These are phyloP conservation scores for Drosophila eugracilis DNA, from an alignment of 1,140 invertebrate genomes.

Conservation along the genomic window DNA sequence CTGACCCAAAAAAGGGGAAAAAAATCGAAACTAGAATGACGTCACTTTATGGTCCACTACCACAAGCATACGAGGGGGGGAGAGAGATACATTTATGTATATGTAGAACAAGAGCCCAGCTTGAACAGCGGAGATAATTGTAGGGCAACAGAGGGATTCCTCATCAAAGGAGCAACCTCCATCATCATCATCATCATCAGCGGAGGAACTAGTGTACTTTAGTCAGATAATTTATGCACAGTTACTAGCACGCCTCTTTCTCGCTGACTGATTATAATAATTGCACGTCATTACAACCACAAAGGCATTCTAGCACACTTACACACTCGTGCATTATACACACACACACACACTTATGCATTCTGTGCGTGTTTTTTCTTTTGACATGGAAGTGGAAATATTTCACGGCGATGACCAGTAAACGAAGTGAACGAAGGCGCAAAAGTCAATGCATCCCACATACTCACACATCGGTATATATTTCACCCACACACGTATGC, in stretches of 20 bases:
- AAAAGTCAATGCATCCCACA: constrained; percentile 36
- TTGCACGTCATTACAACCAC: constrained; percentile 36
- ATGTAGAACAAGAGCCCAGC: neutral
- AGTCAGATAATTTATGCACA: constrained; percentile 35
- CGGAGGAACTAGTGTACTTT: neutral
- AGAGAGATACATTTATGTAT: neutral
- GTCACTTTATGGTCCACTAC: constrained; percentile 3
- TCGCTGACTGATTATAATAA: constrained; percentile 42
- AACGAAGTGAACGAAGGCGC: constrained; percentile 28
- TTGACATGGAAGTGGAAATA: constrained; percentile 24
- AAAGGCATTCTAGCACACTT: constrained; percentile 4
- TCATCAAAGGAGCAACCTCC: constrained; percentile 8
- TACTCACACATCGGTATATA: neutral
- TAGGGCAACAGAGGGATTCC: constrained; percentile 11
- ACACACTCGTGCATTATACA: neutral
- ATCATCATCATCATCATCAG: constrained; percentile 3
- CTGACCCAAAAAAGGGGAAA: neutral
- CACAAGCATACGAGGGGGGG: neutral
- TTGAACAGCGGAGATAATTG: constrained; percentile 12
- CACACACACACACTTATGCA: neutral
- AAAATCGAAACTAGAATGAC: constrained; percentile 25
- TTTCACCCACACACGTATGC: neutral
- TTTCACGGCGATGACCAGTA: constrained; percentile 32
- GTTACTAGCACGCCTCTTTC: constrained; percentile 38
- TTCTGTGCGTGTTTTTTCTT: neutral